Evolutionary conservation across 1,140 invertebrate species (phyloP).

Genomic region (Drosophila busckii): DNA sequence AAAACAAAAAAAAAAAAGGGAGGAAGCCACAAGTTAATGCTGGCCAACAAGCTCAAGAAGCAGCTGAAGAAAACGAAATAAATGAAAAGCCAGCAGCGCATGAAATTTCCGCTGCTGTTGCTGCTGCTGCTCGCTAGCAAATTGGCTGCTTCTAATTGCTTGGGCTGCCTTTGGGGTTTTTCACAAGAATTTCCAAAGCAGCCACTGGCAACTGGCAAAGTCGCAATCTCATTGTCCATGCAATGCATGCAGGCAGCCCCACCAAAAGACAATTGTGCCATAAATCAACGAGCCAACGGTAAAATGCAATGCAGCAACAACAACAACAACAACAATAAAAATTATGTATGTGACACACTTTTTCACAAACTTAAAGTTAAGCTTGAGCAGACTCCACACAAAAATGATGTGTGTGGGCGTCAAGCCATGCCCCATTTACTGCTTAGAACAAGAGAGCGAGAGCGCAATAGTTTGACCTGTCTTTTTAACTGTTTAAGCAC

Average conservation of each 20-base stretch:
- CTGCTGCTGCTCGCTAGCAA: constrained; percentile 5
- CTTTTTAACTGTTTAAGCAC: no score
- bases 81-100: constrained; percentile 49
- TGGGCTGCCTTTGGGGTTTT: constrained; percentile 11
- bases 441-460: no score
- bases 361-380: no score
- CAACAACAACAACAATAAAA: not conserved
- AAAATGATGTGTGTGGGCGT: no score
- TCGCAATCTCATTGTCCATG: constrained; percentile 31
- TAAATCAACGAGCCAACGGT: constrained; percentile 42
- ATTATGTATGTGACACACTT: constrained; percentile 41
- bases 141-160: constrained; percentile 30
- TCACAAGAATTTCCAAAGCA: constrained; percentile 47
- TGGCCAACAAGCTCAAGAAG: constrained; percentile 9
- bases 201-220: no score
- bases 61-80: constrained; percentile 25
- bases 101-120: constrained; percentile 54
- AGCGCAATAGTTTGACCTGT: no score
- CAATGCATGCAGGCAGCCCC: constrained; percentile 15
- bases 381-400: no score
- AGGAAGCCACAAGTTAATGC: constrained; percentile 39
- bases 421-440: no score
- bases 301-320: constrained; percentile 22
- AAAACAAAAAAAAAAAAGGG: constrained; percentile 37
- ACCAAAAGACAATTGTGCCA: constrained; percentile 42